Conservation (phyloP, 1,140 invertebrate genomes). For the Pararge aegeria region DNA sequence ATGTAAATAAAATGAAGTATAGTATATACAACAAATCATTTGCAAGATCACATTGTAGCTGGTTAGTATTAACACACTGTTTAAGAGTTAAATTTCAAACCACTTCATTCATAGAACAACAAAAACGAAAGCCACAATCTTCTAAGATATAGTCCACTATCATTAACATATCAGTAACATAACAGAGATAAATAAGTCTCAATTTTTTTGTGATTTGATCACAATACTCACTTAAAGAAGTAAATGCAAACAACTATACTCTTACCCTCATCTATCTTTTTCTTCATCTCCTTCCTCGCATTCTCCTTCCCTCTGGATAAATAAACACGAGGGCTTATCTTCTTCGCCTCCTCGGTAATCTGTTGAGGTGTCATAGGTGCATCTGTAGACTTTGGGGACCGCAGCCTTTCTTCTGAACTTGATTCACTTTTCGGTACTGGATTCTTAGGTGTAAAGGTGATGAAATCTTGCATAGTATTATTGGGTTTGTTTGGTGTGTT, state of each 20-base stretch:
- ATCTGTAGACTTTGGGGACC: conserved; percentile 46
- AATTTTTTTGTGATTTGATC: no score
- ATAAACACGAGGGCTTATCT: conserved; percentile 60
- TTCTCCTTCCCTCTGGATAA: conserved; percentile 61
- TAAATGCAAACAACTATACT: not conserved
- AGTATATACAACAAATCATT: no score
- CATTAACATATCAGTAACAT: no score
- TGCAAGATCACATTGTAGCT: no score
- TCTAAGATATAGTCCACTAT: no score
- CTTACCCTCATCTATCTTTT: conserved; percentile 60
- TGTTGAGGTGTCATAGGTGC: conserved; percentile 46
- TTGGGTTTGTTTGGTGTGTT: not conserved
- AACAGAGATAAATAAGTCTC: no score
- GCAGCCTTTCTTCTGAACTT: conserved; percentile 54
- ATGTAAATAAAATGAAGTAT: no score
- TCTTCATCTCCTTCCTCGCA: conserved; percentile 61
- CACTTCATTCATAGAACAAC: no score
- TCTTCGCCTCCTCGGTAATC: conserved; percentile 40
- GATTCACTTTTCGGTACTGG: conserved; percentile 57
- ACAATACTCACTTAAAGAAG: no score
- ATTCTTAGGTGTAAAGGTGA: conserved; percentile 37
- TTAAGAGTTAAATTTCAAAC: no score
- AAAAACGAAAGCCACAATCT: no score
- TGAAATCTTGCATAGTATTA: not conserved
- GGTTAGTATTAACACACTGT: no score